These are phyloP conservation scores for Trematomus loennbergii DNA, from an alignment of 2,113 vertebrate genomes.

Conservation along the genomic window DNA sequence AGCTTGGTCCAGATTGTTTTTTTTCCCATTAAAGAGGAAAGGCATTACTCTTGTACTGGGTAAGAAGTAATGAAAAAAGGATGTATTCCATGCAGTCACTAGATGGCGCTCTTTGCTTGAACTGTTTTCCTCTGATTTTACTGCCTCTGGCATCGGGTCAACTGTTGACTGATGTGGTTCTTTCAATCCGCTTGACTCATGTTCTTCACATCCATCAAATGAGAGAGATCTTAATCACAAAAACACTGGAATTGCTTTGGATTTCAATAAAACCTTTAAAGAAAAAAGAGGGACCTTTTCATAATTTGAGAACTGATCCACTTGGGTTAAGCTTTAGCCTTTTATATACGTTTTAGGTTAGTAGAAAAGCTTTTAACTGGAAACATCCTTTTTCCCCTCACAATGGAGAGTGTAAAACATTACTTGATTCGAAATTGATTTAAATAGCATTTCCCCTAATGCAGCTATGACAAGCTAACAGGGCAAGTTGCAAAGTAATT, in stretches of 20 bases:
- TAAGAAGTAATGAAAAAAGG: slow-evolving; percentile 8
- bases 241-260: slow-evolving; percentile 12
- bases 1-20: slow-evolving; percentile 2
- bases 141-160: slow-evolving; percentile 42
- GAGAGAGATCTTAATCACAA: slow-evolving; percentile 42
- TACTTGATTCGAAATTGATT: slow-evolving; percentile 15
- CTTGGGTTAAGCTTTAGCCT: not conserved
- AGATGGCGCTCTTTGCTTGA: slow-evolving; percentile 70
- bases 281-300: not conserved
- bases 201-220: slow-evolving; percentile 46
- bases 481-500: slow-evolving; percentile 27
- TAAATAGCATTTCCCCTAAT: not conserved
- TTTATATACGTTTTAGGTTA: not conserved
- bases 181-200: slow-evolving; percentile 33
- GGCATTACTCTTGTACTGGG: not conserved
- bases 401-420: slow-evolving; percentile 6
- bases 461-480: slow-evolving; percentile 14
- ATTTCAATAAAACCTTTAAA: slow-evolving; percentile 29
- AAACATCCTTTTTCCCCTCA: not conserved
- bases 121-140: slow-evolving; percentile 31
- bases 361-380: not conserved
- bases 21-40: slow-evolving; percentile 4
- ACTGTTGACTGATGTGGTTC: slow-evolving; percentile 28
- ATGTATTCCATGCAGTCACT: slow-evolving; percentile 45
- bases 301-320: not conserved